Evolutionary conservation across 2,888 invertebrate genomes (phyloP).

Genomic region (Cerastoderma edule): DNA sequence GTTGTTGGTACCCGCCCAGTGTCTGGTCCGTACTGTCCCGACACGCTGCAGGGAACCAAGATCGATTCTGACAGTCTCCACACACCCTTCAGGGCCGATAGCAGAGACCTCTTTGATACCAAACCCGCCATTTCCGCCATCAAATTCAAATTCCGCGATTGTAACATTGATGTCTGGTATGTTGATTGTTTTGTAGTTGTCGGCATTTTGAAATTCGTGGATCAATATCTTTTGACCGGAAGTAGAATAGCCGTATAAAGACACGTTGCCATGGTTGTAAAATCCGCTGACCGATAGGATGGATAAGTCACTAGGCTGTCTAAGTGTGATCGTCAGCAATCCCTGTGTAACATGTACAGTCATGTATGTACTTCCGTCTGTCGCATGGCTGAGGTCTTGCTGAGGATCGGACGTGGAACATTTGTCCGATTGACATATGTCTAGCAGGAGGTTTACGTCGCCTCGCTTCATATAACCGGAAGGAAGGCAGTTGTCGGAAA

Average conservation of each 20-base stretch:
- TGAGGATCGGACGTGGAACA: constrained; percentile 39
- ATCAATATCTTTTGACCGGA: constrained; percentile 15
- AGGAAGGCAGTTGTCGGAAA: constrained; percentile 66
- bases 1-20: constrained; percentile 62
- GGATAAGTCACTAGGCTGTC: constrained; percentile 20
- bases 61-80: constrained; percentile 58
- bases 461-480: constrained; percentile 49
- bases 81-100: constrained; percentile 54
- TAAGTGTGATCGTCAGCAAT: constrained; percentile 37
- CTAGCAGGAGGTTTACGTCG: constrained; percentile 60
- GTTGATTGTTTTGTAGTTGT: constrained; percentile 61
- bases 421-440: constrained; percentile 43
- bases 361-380: constrained; percentile 60
- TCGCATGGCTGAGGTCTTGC: constrained; percentile 39
- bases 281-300: constrained; percentile 57
- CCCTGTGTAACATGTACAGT: constrained; percentile 30
- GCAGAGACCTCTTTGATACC: constrained; percentile 60
- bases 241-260: neutral
- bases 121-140: constrained; percentile 43
- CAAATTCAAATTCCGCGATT: constrained; percentile 49
- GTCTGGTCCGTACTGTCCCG: constrained; percentile 59
- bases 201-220: constrained; percentile 29
- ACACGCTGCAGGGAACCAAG: constrained; percentile 47
- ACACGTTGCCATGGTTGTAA: constrained; percentile 36
- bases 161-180: constrained; percentile 24